Conservation (phyloP, 2,888 invertebrate genomes). For the Sericinus montela region DNA sequence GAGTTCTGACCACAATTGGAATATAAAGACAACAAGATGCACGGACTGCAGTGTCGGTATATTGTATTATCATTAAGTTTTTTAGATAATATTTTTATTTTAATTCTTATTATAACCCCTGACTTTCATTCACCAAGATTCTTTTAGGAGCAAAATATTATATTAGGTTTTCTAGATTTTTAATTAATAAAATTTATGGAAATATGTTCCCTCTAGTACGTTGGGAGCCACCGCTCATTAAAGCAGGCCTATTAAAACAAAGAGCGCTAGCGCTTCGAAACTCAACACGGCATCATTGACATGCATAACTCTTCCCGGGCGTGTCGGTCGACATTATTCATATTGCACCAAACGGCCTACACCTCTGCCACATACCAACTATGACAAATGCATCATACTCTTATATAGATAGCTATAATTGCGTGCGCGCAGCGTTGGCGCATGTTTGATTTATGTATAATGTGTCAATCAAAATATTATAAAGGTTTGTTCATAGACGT, state of each 20-base stretch:
- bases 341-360: constrained; percentile 38
- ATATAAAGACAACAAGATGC: too few relatives aligned
- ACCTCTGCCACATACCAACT: constrained; percentile 47
- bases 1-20: too few relatives aligned
- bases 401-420: constrained; percentile 21
- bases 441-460: constrained; percentile 14
- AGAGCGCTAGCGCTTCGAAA: constrained; percentile 23
- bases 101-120: too few relatives aligned
- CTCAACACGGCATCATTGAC: constrained; percentile 36
- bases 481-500: too few relatives aligned
- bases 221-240: constrained; percentile 16
- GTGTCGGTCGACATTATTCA: constrained; percentile 48
- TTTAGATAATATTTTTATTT: too few relatives aligned
- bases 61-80: too few relatives aligned
- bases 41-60: too few relatives aligned
- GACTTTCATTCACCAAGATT: too few relatives aligned
- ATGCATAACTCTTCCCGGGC: constrained; percentile 51
- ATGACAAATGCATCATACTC: constrained; percentile 38
- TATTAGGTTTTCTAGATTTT: too few relatives aligned
- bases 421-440: constrained; percentile 19
- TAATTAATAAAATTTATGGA: constrained; percentile 4
- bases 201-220: constrained; percentile 11
- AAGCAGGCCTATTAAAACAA: constrained; percentile 21
- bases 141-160: too few relatives aligned
- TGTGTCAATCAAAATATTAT: constrained; percentile 13